Conservation (phyloP, 2,888 invertebrate species). For the Mesodorylaimus sp. region DNA sequence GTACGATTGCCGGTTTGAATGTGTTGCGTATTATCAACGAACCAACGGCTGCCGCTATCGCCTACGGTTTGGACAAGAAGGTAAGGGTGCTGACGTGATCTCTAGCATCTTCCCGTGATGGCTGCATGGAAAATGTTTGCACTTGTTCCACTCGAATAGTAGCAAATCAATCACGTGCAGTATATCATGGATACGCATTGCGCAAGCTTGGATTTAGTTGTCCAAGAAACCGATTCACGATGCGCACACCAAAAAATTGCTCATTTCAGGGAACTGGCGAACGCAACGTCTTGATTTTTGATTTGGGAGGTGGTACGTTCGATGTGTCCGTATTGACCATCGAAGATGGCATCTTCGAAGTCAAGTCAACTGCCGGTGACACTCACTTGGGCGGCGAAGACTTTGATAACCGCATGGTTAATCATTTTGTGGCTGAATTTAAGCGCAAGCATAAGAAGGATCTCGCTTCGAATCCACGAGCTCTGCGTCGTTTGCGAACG, state of each 20-base stretch:
- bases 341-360: slow-evolving; percentile 81
- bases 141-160: no score
- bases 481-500: slow-evolving; percentile 70
- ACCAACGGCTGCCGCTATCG: slow-evolving; percentile 48
- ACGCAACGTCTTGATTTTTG: slow-evolving; percentile 44
- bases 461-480: slow-evolving; percentile 63
- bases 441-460: slow-evolving; percentile 61
- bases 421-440: slow-evolving; percentile 36
- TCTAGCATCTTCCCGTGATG: no score
- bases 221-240: no score
- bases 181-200: no score
- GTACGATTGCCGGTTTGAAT: slow-evolving; percentile 60
- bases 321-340: slow-evolving; percentile 86
- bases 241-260: no score
- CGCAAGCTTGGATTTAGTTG: no score
- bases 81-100: no score
- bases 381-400: slow-evolving; percentile 42
- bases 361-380: slow-evolving; percentile 63
- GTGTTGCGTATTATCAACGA: slow-evolving; percentile 60
- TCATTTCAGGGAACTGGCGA: slow-evolving; percentile 28
- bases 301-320: slow-evolving; percentile 69
- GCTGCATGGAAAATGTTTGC: no score
- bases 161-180: no score
- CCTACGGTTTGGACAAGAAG: slow-evolving; percentile 41
- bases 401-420: slow-evolving; percentile 43